phyloP scores from a whole-genome alignment of 2,113 vertebrate genomes.

The Gymnorhina tibicen region DNA sequence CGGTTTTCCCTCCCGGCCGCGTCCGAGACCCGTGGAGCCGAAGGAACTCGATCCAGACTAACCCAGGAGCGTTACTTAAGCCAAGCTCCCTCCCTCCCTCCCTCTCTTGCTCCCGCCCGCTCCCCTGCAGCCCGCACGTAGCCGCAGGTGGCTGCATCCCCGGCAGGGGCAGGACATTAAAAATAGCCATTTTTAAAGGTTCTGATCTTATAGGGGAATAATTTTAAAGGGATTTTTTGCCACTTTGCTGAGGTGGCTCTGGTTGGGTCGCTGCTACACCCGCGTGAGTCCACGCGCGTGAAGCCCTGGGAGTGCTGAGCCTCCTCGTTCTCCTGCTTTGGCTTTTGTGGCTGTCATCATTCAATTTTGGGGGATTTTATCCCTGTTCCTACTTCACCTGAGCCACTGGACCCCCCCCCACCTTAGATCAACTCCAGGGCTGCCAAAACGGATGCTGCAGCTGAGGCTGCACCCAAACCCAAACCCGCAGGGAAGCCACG shows the following conservation, averaged over 20 bases:
- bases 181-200: rapidly evolving
- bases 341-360: too few relatives aligned
- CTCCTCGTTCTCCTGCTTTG: background rate
- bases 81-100: background rate
- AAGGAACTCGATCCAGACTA: slow-evolving; percentile 17
- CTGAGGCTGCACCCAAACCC: rapidly evolving
- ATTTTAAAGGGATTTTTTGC: background rate
- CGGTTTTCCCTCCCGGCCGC: background rate
- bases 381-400: rapidly evolving
- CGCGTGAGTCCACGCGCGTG: rapidly evolving
- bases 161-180: background rate
- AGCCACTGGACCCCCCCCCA: background rate
- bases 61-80: background rate
- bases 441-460: background rate
- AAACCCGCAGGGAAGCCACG: background rate
- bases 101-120: background rate
- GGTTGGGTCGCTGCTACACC: background rate
- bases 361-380: background rate
- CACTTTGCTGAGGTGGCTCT: rapidly evolving
- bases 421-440: background rate
- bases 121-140: background rate
- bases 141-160: background rate
- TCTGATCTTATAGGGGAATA: too few relatives aligned
- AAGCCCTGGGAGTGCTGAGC: rapidly evolving
- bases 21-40: background rate